Evolutionary conservation across 2,888 invertebrate species (phyloP).

Genomic region (Hemistola chrysoprasaria): DNA sequence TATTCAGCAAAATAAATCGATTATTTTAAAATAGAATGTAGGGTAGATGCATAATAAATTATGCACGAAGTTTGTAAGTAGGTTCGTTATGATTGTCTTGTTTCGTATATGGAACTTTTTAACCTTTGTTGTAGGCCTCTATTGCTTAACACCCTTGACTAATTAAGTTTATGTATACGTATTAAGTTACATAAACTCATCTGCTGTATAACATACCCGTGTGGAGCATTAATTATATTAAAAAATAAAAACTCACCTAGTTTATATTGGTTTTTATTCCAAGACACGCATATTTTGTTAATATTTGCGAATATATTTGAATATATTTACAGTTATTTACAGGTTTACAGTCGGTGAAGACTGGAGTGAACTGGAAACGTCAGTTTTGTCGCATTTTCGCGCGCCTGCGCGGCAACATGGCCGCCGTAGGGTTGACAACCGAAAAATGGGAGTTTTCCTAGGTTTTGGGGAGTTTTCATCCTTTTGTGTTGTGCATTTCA

Average conservation of each 20-base stretch:
- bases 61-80: too few relatives aligned
- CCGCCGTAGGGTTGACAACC: conserved; percentile 11
- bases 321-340: conserved; percentile 59
- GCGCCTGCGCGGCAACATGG: conserved; percentile 55
- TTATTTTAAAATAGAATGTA: too few relatives aligned
- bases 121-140: conserved; percentile 2
- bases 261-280: conserved; percentile 9
- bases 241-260: conserved; percentile 2
- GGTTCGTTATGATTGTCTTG: too few relatives aligned
- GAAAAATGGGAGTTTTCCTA: neutral
- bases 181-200: too few relatives aligned
- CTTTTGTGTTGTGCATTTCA: too few relatives aligned
- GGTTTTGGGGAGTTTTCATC: conserved; percentile 1
- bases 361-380: conserved; percentile 52
- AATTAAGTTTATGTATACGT: conserved; percentile 15
- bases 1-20: too few relatives aligned
- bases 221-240: neutral
- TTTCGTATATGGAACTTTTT: too few relatives aligned
- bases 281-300: conserved; percentile 22
- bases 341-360: conserved; percentile 55
- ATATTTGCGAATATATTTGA: conserved; percentile 54
- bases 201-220: too few relatives aligned
- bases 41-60: too few relatives aligned
- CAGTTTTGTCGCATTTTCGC: conserved; percentile 67
- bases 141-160: conserved; percentile 6